Base-by-base conservation (phyloP, 2,797 vertebrate species). In the Ispidina lecontei region DNA sequence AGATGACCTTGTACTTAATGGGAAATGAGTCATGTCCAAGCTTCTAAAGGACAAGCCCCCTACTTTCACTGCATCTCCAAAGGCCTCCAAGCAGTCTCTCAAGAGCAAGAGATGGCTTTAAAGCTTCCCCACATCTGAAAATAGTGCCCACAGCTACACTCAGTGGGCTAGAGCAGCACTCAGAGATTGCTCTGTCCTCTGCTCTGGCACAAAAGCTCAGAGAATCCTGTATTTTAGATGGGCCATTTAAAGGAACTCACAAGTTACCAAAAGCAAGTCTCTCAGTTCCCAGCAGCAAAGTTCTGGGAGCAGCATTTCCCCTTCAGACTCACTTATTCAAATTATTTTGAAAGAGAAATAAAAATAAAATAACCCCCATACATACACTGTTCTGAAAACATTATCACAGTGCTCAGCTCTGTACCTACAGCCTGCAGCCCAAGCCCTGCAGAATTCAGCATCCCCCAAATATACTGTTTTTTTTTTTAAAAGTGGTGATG, bases 91-190 rank as follows among this genome's bases (percentile, higher is more conserved):
- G 92, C 72, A 91, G 64, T 46, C 59, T 80, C 67, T 70, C 43
- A 76, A 85, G 41, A 59, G 67, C 54, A 60, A 15, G 22, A 14
- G n/a, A 89, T 13, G 60, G 60, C 49, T 90, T 82, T 72, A 7
- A 7, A 39, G 20, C 49, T n/a, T 79, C 49, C 29, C 28, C 3
- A 3, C 2, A 1, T 89, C 55, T 77, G 73, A 81, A 89, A 95
- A 89, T 28, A 89, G 70, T 39, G 91, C 93, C 93, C 87, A 74
- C 54, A 94, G 94, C 91, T 84, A 92, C 28, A 85, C 56, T 91
- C 73, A 90, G 44, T 1, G 0, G 21, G 58, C 47, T 52, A 37
- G 14, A 59, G 65, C 23, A 49, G 77, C 84, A 73, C 60, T 92
- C 73, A 44, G 74, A 59, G 68, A 54, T 44, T 52, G 55, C 63